A percentile compares a stretch with the other conserved stretches of the same genome.
phyloP scores from a whole-genome alignment of 1,140 invertebrate species.

The Hycleus phaleratus region DNA sequence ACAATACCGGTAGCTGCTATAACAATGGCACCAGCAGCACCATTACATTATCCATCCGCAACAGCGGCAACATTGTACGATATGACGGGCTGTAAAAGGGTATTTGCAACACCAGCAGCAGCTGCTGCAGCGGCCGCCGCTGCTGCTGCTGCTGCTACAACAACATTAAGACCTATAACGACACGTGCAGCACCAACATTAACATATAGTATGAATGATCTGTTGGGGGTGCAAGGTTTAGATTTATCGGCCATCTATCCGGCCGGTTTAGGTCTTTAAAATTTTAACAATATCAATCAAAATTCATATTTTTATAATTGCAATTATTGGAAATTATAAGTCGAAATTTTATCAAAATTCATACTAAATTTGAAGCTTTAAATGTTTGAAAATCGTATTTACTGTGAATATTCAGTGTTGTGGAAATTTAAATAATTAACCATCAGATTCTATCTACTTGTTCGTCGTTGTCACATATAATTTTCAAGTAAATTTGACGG shows the following conservation, averaged over 20 bases:
- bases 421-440: too few relatives aligned
- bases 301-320: not conserved
- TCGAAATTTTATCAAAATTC: too few relatives aligned
- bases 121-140: constrained; percentile 26
- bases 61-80: constrained; percentile 43
- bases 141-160: constrained; percentile 40
- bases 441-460: too few relatives aligned
- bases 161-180: constrained; percentile 33
- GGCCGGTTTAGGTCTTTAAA: constrained; percentile 50
- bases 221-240: constrained; percentile 57
- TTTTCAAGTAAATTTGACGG: too few relatives aligned
- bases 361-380: too few relatives aligned
- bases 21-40: constrained; percentile 35
- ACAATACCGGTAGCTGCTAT: constrained; percentile 35
- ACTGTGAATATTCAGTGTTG: too few relatives aligned
- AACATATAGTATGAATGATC: constrained; percentile 60
- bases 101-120: constrained; percentile 42
- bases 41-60: constrained; percentile 31
- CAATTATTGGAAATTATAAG: too few relatives aligned
- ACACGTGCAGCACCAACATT: constrained; percentile 43
- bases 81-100: constrained; percentile 46
- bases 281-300: not conserved
- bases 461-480: too few relatives aligned
- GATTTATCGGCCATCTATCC: constrained; percentile 56
- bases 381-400: too few relatives aligned